These are phyloP conservation scores for Corydoras maculifer DNA, from an alignment of 2,113 vertebrate genomes.

Conservation along the genomic window DNA sequence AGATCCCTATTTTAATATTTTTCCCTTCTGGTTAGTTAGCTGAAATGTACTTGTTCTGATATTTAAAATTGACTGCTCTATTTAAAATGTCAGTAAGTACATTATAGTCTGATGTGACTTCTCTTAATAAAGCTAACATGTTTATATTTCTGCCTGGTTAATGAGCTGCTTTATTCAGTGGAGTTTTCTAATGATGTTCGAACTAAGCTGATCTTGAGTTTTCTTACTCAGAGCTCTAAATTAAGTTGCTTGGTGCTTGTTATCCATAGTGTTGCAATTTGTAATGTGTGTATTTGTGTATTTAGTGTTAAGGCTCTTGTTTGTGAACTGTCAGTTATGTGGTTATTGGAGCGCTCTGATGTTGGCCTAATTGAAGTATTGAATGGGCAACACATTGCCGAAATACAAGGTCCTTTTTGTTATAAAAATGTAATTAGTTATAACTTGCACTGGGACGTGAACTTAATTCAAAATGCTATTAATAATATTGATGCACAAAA, in stretches of 20 bases:
- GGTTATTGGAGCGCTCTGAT: conserved; percentile 19
- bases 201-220: not conserved
- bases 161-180: conserved; percentile 10
- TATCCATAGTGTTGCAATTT: conserved; percentile 29
- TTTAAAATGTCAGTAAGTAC: no score
- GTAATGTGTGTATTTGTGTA: conserved; percentile 15
- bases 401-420: conserved; percentile 32
- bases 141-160: conserved; percentile 1
- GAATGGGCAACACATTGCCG: conserved; percentile 22
- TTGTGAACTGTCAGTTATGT: conserved; percentile 22
- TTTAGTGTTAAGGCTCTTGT: conserved; percentile 9
- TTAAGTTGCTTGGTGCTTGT: conserved; percentile 14
- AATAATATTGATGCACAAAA: no score
- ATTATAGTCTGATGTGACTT: no score
- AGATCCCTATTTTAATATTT: no score
- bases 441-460: no score
- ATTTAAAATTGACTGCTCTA: no score
- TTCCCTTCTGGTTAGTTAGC: no score
- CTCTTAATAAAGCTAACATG: not conserved
- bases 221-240: conserved; percentile 21
- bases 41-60: no score
- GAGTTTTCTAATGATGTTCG: conserved; percentile 18
- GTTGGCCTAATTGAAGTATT: conserved; percentile 22
- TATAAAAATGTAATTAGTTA: not conserved
- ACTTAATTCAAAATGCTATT: no score